phyloP scores from a whole-genome alignment of 2,113 vertebrate species.

The Monopterus albus region DNA sequence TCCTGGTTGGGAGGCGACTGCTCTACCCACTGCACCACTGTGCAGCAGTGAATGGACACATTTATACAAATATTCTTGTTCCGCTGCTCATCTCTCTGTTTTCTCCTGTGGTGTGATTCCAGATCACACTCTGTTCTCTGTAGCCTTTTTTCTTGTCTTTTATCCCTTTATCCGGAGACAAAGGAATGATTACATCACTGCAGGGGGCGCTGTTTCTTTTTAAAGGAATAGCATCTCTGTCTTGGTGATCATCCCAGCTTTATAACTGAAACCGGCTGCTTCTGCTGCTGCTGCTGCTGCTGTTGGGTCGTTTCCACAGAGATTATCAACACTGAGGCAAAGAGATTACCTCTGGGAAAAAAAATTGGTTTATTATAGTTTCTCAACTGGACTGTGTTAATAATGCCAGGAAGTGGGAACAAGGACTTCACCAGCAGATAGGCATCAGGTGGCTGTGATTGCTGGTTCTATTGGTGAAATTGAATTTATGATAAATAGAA shows the following conservation, averaged over 20 bases:
- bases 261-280: constrained; percentile 42
- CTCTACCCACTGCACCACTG: no score
- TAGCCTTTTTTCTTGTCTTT: constrained; percentile 20
- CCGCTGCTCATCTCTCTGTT: background rate
- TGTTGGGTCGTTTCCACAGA: constrained; percentile 50
- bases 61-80: background rate
- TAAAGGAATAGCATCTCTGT: constrained; percentile 23
- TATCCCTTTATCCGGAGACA: constrained; percentile 38
- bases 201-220: constrained; percentile 53
- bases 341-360: constrained; percentile 62
- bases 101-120: constrained; percentile 5
- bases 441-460: constrained; percentile 1
- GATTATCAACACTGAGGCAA: constrained; percentile 49
- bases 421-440: constrained; percentile 17
- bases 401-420: constrained; percentile 9
- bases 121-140: constrained; percentile 1
- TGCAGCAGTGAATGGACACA: no score
- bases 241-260: constrained; percentile 35
- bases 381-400: constrained; percentile 45
- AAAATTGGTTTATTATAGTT: constrained; percentile 61
- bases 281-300: constrained; percentile 7
- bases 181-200: constrained; percentile 40
- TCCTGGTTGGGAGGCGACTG: no score
- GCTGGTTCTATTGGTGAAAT: constrained; percentile 10
- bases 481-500: constrained; percentile 1